phyloP scores from a whole-genome alignment of 2,888 invertebrate species.

The Idaea biselata region DNA sequence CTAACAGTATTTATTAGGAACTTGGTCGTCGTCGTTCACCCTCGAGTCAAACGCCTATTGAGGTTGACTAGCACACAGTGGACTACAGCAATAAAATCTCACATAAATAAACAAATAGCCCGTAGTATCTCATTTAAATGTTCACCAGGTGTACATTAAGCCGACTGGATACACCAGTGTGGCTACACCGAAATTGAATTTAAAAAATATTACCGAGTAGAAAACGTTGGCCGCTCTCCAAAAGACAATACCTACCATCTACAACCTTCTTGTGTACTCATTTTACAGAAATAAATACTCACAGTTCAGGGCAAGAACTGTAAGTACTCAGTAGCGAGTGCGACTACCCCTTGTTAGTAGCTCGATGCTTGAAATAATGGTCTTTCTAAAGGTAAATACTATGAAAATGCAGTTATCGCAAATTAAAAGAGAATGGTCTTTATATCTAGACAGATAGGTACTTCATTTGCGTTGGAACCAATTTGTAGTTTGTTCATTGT shows the following conservation, averaged over 20 bases:
- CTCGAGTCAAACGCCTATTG: not conserved
- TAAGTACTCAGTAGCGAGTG: conserved; percentile 29
- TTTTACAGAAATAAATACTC: conserved; percentile 70
- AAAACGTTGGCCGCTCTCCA: conserved; percentile 74
- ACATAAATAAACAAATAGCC: conserved; percentile 56
- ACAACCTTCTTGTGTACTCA: conserved; percentile 68
- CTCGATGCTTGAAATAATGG: conserved; percentile 39
- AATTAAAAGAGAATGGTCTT: conserved; percentile 5
- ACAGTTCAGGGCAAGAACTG: conserved; percentile 43
- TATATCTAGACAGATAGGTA: conserved; percentile 10
- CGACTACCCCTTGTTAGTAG: conserved; percentile 46
- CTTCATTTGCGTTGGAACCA: not conserved
- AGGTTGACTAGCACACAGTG: conserved; percentile 5
- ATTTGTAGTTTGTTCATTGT: conserved; percentile 18
- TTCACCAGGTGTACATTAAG: conserved; percentile 79
- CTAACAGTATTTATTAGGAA: not conserved
- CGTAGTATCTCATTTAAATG: conserved; percentile 73
- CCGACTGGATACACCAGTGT: conserved; percentile 70
- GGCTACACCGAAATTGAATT: conserved; percentile 79
- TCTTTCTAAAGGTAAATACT: conserved; percentile 22
- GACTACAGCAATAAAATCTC: conserved; percentile 48
- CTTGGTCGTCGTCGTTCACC: not conserved
- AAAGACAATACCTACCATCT: conserved; percentile 67
- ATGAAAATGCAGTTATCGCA: conserved; percentile 10
- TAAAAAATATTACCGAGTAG: conserved; percentile 78